These are phyloP conservation scores for Stenopsyche tienmushanensis DNA, from an alignment of 1,140 invertebrate genomes.

Conservation along the genomic window DNA sequence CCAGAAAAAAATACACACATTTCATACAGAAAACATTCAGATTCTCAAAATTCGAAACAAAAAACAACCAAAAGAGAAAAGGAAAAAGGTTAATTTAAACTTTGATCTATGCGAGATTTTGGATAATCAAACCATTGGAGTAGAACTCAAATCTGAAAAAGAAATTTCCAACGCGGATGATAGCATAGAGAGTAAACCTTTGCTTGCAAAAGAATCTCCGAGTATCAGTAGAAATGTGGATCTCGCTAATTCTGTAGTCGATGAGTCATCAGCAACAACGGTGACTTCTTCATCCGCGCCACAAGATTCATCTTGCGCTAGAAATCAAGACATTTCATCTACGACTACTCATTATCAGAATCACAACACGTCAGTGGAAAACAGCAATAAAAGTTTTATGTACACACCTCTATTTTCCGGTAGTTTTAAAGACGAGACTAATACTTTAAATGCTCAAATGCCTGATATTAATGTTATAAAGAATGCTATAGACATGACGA, in stretches of 20 bases:
- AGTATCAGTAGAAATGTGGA: background rate
- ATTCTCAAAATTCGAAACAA: conserved; percentile 61
- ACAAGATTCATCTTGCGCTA: background rate
- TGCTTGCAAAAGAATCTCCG: conserved; percentile 1
- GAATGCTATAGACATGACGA: conserved; percentile 56
- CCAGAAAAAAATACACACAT: conserved; percentile 60
- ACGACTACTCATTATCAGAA: background rate
- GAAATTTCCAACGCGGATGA: background rate
- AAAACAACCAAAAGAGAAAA: conserved; percentile 55
- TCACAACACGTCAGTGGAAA: background rate
- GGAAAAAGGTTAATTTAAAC: conserved; percentile 56
- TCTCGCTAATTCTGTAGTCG: background rate
- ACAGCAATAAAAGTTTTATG: conserved; percentile 40
- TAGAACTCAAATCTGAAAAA: conserved; percentile 50
- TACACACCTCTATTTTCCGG: conserved; percentile 52
- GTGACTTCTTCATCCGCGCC: background rate
- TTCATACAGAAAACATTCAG: conserved; percentile 61
- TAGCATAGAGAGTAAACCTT: background rate
- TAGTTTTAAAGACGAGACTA: conserved; percentile 51
- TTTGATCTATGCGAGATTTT: conserved; percentile 56
- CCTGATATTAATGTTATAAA: conserved; percentile 56
- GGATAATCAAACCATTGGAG: conserved; percentile 54
- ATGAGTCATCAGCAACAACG: conserved; percentile 38
- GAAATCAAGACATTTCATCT: background rate
- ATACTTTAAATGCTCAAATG: conserved; percentile 46